Percentiles rank a stretch among this genome's conserved stretches.
Evolutionary conservation across 1,140 invertebrate species (phyloP).

Genomic region (Diprion similis): DNA sequence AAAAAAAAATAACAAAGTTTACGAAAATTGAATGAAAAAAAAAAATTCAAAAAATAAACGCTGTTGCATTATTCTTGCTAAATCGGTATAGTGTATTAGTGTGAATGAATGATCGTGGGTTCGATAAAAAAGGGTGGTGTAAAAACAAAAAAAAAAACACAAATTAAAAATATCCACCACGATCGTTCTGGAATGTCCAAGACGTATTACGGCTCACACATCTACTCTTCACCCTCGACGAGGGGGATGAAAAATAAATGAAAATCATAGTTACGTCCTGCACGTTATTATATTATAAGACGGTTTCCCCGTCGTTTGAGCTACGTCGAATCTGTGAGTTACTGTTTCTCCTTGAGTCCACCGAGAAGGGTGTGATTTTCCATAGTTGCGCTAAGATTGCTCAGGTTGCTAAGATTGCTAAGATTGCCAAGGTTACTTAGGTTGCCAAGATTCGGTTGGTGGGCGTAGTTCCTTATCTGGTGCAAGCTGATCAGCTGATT

Average conservation of each 20-base stretch:
- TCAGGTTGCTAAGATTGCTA: conserved; percentile 54
- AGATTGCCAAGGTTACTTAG: conserved; percentile 55
- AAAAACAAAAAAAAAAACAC: background rate
- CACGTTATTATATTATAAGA: too few relatives aligned
- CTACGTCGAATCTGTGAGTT: conserved; percentile 24
- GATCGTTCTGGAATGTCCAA: background rate
- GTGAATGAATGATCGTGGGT: background rate
- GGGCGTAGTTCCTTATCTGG: conserved; percentile 96
- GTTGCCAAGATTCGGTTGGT: conserved; percentile 77
- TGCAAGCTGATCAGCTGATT: conserved; percentile 95
- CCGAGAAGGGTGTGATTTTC: conserved; percentile 54
- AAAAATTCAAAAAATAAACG: too few relatives aligned
- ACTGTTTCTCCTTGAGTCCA: conserved; percentile 59
- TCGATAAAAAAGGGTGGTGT: background rate
- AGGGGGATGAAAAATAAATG: too few relatives aligned
- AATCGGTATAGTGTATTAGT: too few relatives aligned
- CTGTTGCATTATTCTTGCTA: background rate
- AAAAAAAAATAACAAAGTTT: conserved; percentile 10
- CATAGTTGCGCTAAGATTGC: conserved; percentile 55
- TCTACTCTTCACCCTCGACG: too few relatives aligned
- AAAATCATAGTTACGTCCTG: too few relatives aligned
- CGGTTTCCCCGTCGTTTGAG: background rate
- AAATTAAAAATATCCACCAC: background rate
- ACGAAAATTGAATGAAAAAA: conserved; percentile 24
- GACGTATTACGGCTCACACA: too few relatives aligned